These are phyloP conservation scores for Etheostoma perlongum DNA, from an alignment of 2,797 vertebrate genomes.

Conservation along the genomic window DNA sequence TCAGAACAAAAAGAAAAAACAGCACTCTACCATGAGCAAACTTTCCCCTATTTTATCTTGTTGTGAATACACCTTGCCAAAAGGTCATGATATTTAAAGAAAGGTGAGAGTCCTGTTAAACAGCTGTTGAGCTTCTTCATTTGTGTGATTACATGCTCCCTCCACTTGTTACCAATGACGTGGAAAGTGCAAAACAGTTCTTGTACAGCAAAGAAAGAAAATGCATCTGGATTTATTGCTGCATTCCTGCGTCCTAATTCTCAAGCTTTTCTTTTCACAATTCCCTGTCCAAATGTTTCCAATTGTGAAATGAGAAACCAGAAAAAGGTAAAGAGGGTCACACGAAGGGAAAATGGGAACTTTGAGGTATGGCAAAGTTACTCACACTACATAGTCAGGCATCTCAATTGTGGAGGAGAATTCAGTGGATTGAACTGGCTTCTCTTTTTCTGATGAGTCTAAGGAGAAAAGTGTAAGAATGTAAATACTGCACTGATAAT, in stretches of 20 bases:
- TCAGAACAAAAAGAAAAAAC: background rate
- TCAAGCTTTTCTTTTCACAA: background rate
- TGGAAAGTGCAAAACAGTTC: constrained; percentile 6
- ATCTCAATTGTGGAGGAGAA: constrained; percentile 84
- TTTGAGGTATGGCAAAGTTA: constrained; percentile 37
- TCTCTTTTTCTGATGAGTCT: constrained; percentile 85
- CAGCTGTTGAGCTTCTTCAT: constrained; percentile 6
- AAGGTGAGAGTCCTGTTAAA: constrained; percentile 5
- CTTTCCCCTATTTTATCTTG: too few species aligned
- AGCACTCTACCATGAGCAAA: background rate
- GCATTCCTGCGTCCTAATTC: constrained; percentile 8
- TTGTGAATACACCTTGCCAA: background rate
- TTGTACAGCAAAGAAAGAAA: constrained; percentile 1
- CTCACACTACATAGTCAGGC: constrained; percentile 91
- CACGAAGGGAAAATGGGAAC: background rate
- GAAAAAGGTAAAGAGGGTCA: background rate
- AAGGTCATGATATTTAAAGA: constrained; percentile 15
- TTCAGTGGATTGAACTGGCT: constrained; percentile 80
- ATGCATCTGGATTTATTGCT: constrained; percentile 19
- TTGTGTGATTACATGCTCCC: background rate
- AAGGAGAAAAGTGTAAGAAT: constrained; percentile 46
- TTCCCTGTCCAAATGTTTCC: background rate
- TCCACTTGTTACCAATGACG: constrained; percentile 1
- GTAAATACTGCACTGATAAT: constrained; percentile 1
- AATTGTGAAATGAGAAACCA: background rate